phyloP scores from a whole-genome alignment of 2,113 vertebrate species.

The Myrmophylax atrothorax region DNA sequence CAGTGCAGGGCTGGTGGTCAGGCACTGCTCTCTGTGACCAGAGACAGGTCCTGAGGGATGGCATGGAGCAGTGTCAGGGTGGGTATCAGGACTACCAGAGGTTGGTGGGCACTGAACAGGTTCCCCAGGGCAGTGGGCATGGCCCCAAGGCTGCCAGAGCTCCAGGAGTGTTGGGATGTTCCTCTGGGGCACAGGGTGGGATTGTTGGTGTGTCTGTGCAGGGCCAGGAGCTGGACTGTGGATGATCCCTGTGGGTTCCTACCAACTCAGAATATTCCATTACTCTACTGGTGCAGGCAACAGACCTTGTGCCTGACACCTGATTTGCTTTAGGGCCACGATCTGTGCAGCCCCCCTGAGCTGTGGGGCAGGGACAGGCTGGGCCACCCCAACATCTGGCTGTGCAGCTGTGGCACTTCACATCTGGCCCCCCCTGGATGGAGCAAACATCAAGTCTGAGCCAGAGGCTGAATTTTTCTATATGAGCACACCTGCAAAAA shows the following conservation, averaged over 20 bases:
- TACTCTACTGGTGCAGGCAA: background rate
- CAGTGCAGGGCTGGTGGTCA: background rate
- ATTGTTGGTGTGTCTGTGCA: background rate
- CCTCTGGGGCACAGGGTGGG: too few species aligned
- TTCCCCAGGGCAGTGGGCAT: background rate
- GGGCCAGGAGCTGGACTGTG: background rate
- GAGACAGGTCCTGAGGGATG: background rate
- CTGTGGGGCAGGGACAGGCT: background rate
- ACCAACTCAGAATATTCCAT: background rate
- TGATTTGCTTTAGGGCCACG: background rate
- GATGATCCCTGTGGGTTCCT: background rate
- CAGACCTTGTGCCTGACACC: background rate
- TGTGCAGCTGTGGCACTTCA: background rate
- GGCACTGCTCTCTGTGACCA: background rate
- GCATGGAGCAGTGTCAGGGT: background rate
- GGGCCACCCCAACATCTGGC: too few species aligned
- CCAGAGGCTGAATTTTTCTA: background rate
- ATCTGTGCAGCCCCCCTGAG: background rate
- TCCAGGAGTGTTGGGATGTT: background rate
- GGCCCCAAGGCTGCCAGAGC: background rate
- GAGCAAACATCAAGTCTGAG: background rate
- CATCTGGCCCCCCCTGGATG: fast-evolving
- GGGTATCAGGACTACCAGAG: background rate
- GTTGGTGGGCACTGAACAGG: background rate
- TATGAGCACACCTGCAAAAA: background rate